Evolutionary conservation across 2,888 invertebrate species (phyloP), one percentile per base, ranked within the genome.

Genomic region (Prenolepis imparis): DNA sequence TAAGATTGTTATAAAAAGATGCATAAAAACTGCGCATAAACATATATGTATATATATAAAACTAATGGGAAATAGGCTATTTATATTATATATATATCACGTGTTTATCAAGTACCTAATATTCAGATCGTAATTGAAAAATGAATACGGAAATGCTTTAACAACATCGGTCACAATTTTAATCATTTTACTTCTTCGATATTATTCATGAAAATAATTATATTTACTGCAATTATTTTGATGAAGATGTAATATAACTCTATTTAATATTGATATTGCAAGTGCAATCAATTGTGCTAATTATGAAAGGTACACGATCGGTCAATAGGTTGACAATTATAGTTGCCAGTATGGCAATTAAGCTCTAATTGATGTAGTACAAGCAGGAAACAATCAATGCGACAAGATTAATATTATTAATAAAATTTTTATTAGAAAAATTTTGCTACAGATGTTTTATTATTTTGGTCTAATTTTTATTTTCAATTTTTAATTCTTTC

Each of bases 301-400:
- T 67, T 48, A 48, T 48, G 28, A 67, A 67, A 32, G 5, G 9
- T 32, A 67, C 9, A 21, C 44, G 18, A 44, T 44, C 28, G 18
- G 21, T 67, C 18, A 28, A 67, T 24, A 41, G 36, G 12, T 44
- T 41, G 21, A 67, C 28, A 67, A 48, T 48, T 67, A n/a, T n/a
- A 67, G 18, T 21, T 36, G 41, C 24, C 36, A 36, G 36, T 36
- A 59, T 12, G 59, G 15, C 28, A 48, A 24, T 67, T 67, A 67
- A 67, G n/a, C 52, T 52, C 15, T n/a, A 52, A 52, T 52, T 52
- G 52, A 52, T 6, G n/a, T 1, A n/a, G 8, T 52, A n/a, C 6
- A 52, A 52, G 8, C 52, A n/a, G n/a, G n/a, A 52, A 52, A 52
- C n/a, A 8, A 6, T 52, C 52, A 52, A 52, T 52, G 52, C 18